Conservation (phyloP, 2,888 invertebrate species). For the Perithous albicinctus region DNA sequence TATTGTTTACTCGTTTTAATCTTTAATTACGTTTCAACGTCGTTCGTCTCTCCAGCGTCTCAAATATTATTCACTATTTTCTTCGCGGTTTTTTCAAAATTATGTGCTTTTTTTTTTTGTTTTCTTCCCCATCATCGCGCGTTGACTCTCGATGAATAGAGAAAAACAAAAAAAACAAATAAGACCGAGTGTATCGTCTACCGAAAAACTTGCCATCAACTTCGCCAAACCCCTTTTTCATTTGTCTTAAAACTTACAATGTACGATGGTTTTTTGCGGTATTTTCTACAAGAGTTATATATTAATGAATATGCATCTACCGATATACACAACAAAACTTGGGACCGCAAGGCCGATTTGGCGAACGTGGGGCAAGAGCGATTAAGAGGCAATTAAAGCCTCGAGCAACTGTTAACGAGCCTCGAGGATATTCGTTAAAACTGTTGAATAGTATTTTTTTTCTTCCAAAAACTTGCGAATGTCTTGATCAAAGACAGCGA, state of each 20-base stretch:
- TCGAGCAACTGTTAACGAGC: not conserved
- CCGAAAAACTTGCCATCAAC: not conserved
- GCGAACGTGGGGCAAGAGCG: slow-evolving; percentile 84
- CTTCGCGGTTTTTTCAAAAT: slow-evolving; percentile 20
- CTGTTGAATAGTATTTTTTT: not conserved
- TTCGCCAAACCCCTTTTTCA: slow-evolving; percentile 2
- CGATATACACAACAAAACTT: slow-evolving; percentile 81
- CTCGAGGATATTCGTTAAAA: slow-evolving; percentile 11
- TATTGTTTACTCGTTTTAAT: slow-evolving; percentile 47
- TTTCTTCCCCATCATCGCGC: slow-evolving; percentile 21
- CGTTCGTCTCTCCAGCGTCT: not conserved
- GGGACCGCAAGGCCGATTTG: slow-evolving; percentile 66
- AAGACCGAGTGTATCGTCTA: not conserved
- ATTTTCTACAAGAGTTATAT: slow-evolving; percentile 73
- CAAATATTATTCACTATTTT: not conserved
- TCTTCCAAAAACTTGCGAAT: not conserved
- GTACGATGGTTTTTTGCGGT: slow-evolving; percentile 28
- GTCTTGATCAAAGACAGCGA: too few species aligned
- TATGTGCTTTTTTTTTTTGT: too few species aligned
- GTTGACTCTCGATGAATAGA: slow-evolving; percentile 22
- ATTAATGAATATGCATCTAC: slow-evolving; percentile 80
- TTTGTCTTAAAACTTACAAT: slow-evolving; percentile 18
- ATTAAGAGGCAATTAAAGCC: not conserved
- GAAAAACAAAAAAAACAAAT: slow-evolving; percentile 17
- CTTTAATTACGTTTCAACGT: slow-evolving; percentile 43